Evolutionary conservation across 1,140 invertebrate genomes (phyloP), one percentile per base, ranked within the genome.

Genomic region (Drosophila prosaltans): DNA sequence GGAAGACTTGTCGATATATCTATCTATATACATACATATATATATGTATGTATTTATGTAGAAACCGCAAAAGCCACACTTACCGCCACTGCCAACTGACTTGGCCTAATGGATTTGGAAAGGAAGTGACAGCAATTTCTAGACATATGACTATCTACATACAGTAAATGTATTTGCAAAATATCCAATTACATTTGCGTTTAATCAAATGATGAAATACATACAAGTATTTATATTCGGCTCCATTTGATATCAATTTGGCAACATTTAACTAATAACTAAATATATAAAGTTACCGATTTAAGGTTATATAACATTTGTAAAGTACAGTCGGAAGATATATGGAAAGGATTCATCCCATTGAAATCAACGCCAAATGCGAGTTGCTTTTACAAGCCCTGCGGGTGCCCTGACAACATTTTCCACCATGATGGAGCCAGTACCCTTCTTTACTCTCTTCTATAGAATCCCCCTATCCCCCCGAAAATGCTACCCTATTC

Each of bases 351-450:
- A 51, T 51, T 48, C 45, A 51, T 77, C 69, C 32, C 30, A 39
- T 76, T 63, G 69, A 78, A 81, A 81, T 85, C 64, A 80, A 72
- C 78, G 66, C 51, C 69, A 68, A 78, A 65, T 78, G 78, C 69
- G 78, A 81, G 69, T 81, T 76, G 74, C 59, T 77, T 86, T 84
- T 84, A 84, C 82, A 84, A 84, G 81, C 82, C 40, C 78, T 64
- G 81, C 78, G 81, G 82, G 81, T 72, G 78, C 65, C 64, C 51
- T 73, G 65, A 66, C 48, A 63, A 51, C 45, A 51, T 51, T 51
- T 51, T 51, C 45, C 45, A 51, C 21, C 9, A 79, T 61, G 65
- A 62, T 51, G 30, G 64, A 36, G 32, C 32, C 32, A 36, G 32
- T 6, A 1, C 32, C 32, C 32, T 21, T 30, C 2, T 16, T 32